These are phyloP conservation scores for Trinorchestia longiramus DNA, from an alignment of 1,140 invertebrate species.

Conservation along the genomic window DNA sequence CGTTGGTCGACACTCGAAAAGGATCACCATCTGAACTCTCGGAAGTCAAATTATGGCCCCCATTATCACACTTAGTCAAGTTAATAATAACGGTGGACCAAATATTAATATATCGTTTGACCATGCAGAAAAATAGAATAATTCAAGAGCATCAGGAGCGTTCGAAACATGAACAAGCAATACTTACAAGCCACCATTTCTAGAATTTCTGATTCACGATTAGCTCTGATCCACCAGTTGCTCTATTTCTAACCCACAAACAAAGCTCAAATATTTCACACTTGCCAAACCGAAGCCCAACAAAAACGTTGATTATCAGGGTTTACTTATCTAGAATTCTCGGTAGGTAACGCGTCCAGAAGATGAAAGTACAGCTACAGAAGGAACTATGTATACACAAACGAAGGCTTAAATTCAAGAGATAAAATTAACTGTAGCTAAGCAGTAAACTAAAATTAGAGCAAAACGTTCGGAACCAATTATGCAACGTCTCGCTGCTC, in stretches of 20 bases:
- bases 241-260: background rate
- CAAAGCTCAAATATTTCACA: background rate
- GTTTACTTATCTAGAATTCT: background rate
- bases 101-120: background rate
- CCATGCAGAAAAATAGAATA: background rate
- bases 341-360: conserved; percentile 25
- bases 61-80: background rate
- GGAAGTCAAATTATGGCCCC: background rate
- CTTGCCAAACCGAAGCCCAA: background rate
- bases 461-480: conserved; percentile 12
- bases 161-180: background rate
- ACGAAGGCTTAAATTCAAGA: conserved; percentile 36
- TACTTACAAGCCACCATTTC: background rate
- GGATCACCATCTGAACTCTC: background rate
- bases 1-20: background rate
- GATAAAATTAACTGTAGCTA: conserved; percentile 6
- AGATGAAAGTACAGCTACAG: conserved; percentile 36
- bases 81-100: background rate
- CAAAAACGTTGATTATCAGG: background rate
- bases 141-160: background rate
- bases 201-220: background rate
- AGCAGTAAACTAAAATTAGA: conserved; percentile 42
- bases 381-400: conserved; percentile 45
- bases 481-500: background rate
- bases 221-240: background rate